phyloP scores from a whole-genome alignment of 1,140 invertebrate genomes.

The Tribolium madens region DNA sequence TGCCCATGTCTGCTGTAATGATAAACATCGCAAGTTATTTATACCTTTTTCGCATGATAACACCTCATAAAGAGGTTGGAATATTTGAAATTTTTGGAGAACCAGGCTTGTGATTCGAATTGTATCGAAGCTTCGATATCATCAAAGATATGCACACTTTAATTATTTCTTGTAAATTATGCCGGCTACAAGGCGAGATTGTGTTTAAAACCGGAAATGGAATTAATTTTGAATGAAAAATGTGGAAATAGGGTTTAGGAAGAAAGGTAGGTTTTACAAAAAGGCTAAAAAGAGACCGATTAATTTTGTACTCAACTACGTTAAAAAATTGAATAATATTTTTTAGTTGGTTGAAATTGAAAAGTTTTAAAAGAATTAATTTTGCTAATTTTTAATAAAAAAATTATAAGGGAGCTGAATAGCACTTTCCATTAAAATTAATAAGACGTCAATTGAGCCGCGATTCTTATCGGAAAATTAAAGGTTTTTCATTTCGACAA shows the following conservation, averaged over 20 bases:
- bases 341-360: too few species aligned
- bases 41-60: slow-evolving; percentile 32
- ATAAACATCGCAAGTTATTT: slow-evolving; percentile 42
- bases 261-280: neutral
- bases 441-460: neutral
- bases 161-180: slow-evolving; percentile 32
- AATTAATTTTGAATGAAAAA: slow-evolving; percentile 10
- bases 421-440: neutral
- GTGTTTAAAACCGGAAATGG: slow-evolving; percentile 11
- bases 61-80: slow-evolving; percentile 2
- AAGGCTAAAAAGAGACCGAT: neutral
- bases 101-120: neutral
- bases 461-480: neutral
- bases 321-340: neutral
- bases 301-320: neutral
- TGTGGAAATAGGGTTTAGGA: neutral
- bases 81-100: slow-evolving; percentile 30
- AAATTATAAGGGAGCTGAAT: neutral
- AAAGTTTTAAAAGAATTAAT: neutral
- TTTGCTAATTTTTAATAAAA: neutral
- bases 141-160: neutral
- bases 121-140: slow-evolving; percentile 31
- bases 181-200: neutral
- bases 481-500: neutral
- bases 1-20: slow-evolving; percentile 35